Conservation (phyloP, 2,113 vertebrate genomes). For the Chionis minor region DNA sequence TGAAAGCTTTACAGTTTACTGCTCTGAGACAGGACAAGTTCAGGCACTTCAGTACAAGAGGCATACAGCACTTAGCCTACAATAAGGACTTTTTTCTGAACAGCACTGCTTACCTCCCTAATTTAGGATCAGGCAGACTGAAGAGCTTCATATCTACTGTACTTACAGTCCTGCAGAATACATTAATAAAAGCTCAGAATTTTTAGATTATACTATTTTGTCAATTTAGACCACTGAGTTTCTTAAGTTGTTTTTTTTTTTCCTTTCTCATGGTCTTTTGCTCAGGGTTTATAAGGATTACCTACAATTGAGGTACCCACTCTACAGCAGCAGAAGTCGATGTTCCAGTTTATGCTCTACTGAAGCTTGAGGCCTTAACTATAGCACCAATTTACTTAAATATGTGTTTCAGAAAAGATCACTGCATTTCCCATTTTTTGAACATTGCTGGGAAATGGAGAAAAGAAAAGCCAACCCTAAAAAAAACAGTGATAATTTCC, state of each 20-base stretch:
- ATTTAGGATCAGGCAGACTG: background rate
- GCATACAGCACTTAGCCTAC: background rate
- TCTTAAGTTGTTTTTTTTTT: background rate
- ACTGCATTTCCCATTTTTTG: background rate
- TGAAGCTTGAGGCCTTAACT: background rate
- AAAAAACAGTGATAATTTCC: background rate
- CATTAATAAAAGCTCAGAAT: background rate
- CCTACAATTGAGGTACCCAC: background rate
- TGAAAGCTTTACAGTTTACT: background rate
- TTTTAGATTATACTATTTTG: background rate
- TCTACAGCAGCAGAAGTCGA: background rate
- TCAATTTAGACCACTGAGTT: background rate
- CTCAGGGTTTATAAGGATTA: background rate
- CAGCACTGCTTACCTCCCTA: background rate
- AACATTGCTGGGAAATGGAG: background rate
- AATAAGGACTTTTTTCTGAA: background rate
- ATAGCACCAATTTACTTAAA: background rate
- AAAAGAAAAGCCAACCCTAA: background rate
- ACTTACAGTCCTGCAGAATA: background rate
- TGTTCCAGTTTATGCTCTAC: background rate
- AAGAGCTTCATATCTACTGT: background rate
- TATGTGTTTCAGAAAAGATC: background rate
- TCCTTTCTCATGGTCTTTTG: background rate
- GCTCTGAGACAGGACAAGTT: background rate
- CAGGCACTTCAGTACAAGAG: background rate